Evolutionary conservation across 2,113 vertebrate species (phyloP), one percentile per base, ranked within the genome.

Genomic region (Noturus placidus): DNA sequence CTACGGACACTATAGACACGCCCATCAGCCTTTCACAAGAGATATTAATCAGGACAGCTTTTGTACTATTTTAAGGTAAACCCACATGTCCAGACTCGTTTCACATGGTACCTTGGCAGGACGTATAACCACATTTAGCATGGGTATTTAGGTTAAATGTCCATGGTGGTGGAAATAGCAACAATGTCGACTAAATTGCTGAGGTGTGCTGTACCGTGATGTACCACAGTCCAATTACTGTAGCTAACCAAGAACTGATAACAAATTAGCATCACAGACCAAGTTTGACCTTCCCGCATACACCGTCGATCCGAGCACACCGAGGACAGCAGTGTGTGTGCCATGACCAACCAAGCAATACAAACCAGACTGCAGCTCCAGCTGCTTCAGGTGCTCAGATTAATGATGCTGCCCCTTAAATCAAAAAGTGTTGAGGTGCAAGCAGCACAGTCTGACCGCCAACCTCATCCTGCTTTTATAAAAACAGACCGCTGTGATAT

Each of bases 381-480:
- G 89, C 88, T 89, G 81, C 82, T 88, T 84, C 78, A 89, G 83
- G 83, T 85, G 72, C 77, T 84, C 80, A 63, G 72, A 90, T 91
- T 88, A 92, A 88, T 85, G 87, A 89, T 83, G 57, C 82, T 67
- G 61, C 77, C 63, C 80, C 74, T 86, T 90, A 88, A 86, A 89
- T 89, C 74, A 91, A 88, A 88, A 61, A 25, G 83, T 8, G 77
- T 8, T 72, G 30, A n/a, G 84, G 81, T 84, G 72, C 67, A 69
- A 52, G 63, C 70, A 63, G 52, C 61, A 22, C 35, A 83, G 38
- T 38, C 79, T 10, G 27, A 85, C 54, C 56, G 30, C 52, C 42
- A 38, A 80, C 79, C 74, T 83, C 86, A 59, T 59, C 46, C 52
- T 50, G 57, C 82, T 69, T 79, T 83, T 82, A 88, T 78, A 87